A percentile compares a stretch with the other conserved stretches of the same genome.
These are phyloP conservation scores for Athalia circularis DNA, from an alignment of 2,888 invertebrate species.

Conservation along the genomic window DNA sequence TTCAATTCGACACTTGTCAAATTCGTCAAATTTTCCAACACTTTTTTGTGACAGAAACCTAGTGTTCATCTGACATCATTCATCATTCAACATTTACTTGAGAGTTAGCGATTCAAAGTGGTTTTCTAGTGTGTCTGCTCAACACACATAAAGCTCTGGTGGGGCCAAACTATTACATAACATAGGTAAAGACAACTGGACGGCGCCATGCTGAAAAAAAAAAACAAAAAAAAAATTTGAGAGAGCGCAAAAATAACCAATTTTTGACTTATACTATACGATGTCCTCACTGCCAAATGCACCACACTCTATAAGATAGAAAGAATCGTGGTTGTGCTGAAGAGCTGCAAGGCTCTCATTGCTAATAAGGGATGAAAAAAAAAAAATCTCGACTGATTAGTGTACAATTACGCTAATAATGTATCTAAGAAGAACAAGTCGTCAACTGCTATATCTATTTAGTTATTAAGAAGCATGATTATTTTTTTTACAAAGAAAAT, in stretches of 20 bases:
- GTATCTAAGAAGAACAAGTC: slow-evolving; percentile 65
- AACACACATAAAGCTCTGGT: slow-evolving; percentile 65
- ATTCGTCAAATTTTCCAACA: too few relatives aligned
- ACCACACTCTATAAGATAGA: slow-evolving; percentile 59
- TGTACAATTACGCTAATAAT: slow-evolving; percentile 68
- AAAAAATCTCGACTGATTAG: slow-evolving; percentile 66
- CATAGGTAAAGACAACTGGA: slow-evolving; percentile 53
- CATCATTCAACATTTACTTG: neutral
- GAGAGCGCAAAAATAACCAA: slow-evolving; percentile 52
- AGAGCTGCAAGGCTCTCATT: slow-evolving; percentile 54
- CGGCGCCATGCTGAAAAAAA: slow-evolving; percentile 31
- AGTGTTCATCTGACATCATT: too few relatives aligned
- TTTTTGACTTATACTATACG: slow-evolving; percentile 63
- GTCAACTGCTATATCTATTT: slow-evolving; percentile 70
- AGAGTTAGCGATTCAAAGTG: neutral
- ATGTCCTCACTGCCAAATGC: slow-evolving; percentile 72
- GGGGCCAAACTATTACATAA: slow-evolving; percentile 67
- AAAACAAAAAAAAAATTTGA: slow-evolving; percentile 47
- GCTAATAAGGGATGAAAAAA: slow-evolving; percentile 55
- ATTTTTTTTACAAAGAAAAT: slow-evolving; percentile 73
- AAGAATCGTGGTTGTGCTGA: slow-evolving; percentile 60
- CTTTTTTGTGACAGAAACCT: too few relatives aligned
- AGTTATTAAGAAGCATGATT: slow-evolving; percentile 72
- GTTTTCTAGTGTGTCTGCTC: slow-evolving; percentile 50
- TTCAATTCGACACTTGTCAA: too few relatives aligned